phyloP scores from a whole-genome alignment of 2,888 invertebrate genomes.

The Phymatocera aterrima region DNA sequence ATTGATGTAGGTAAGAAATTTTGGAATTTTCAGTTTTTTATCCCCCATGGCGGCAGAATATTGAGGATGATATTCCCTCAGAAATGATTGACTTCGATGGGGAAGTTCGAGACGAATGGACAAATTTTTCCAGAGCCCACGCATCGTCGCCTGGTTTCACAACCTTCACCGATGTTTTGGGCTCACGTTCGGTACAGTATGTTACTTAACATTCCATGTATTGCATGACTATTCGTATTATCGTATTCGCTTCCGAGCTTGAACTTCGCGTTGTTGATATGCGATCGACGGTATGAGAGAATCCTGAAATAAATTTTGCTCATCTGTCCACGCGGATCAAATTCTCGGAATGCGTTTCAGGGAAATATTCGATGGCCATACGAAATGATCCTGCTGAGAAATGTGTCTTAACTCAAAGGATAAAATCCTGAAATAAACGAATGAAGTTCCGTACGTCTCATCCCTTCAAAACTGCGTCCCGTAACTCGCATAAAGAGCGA shows the following conservation, averaged over 20 bases:
- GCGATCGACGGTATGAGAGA: background rate
- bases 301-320: conserved; percentile 1
- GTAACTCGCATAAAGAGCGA: background rate
- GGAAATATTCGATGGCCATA: background rate
- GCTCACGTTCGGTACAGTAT: conserved; percentile 20
- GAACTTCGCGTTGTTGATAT: background rate
- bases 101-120: conserved; percentile 3
- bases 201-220: background rate
- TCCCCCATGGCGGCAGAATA: background rate
- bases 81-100: background rate
- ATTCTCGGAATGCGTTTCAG: background rate
- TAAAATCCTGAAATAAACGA: background rate
- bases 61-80: background rate
- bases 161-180: conserved; percentile 1
- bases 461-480: background rate
- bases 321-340: background rate
- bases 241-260: conserved; percentile 14
- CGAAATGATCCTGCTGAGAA: background rate
- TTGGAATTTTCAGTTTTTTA: background rate
- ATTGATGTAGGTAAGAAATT: background rate
- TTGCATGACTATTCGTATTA: conserved; percentile 8
- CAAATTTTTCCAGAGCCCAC: conserved; percentile 22
- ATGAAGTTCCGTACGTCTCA: background rate
- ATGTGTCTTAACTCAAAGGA: background rate
- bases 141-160: background rate